These are phyloP conservation scores for Lutjanus campechanus DNA, from an alignment of 2,797 vertebrate genomes.

Conservation along the genomic window DNA sequence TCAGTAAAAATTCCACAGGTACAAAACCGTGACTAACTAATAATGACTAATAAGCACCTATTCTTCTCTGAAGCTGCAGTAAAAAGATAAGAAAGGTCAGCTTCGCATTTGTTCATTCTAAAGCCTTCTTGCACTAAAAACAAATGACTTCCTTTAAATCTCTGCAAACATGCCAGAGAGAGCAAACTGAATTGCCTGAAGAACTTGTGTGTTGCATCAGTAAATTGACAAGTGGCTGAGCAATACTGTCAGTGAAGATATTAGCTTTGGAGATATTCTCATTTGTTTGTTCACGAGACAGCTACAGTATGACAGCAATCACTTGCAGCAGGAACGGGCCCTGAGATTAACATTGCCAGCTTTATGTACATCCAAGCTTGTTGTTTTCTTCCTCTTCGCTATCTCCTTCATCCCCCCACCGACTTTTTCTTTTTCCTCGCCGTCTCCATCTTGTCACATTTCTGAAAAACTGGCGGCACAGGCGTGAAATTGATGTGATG, in stretches of 20 bases:
- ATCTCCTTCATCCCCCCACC: slow-evolving; percentile 30
- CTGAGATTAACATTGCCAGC: slow-evolving; percentile 59
- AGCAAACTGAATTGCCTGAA: slow-evolving; percentile 41
- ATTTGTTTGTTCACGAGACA: slow-evolving; percentile 63
- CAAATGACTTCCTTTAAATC: slow-evolving; percentile 33
- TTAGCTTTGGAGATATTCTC: slow-evolving; percentile 59
- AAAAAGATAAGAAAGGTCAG: slow-evolving; percentile 5
- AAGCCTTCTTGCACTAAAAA: slow-evolving; percentile 14
- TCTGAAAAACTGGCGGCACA: slow-evolving; percentile 61
- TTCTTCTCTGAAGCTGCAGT: slow-evolving; percentile 10
- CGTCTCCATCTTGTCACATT: slow-evolving; percentile 69
- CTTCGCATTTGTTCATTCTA: slow-evolving; percentile 4
- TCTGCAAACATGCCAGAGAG: slow-evolving; percentile 38
- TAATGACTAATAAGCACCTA: not conserved
- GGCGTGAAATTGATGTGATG: slow-evolving; percentile 85
- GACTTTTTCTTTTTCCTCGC: slow-evolving; percentile 31
- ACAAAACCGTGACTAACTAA: not conserved
- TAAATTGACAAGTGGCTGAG: slow-evolving; percentile 54
- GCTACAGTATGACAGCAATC: slow-evolving; percentile 53
- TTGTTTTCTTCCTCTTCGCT: slow-evolving; percentile 53
- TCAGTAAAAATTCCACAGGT: not conserved
- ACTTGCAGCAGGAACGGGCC: slow-evolving; percentile 44
- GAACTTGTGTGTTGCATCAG: slow-evolving; percentile 57
- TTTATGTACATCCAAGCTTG: slow-evolving; percentile 41
- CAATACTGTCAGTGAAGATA: slow-evolving; percentile 56